phyloP scores from a whole-genome alignment of 2,888 invertebrate genomes.

The Hydriomena furcata region DNA sequence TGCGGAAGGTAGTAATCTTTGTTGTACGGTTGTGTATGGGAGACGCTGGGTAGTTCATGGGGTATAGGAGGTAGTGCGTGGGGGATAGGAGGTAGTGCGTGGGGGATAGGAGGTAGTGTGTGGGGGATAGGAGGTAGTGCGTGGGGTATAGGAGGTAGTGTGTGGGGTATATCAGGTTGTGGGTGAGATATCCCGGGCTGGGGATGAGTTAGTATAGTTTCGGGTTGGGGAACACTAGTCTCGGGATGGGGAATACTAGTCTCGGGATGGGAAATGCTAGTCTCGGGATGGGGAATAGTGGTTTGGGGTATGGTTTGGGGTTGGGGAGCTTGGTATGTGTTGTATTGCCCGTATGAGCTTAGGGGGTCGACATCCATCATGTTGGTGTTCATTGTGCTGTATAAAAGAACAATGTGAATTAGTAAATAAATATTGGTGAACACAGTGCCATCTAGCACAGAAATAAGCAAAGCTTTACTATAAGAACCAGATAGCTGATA shows the following conservation, averaged over 20 bases:
- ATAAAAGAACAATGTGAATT: too few species aligned
- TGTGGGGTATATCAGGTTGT: background rate
- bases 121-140: background rate
- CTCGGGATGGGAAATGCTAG: conserved; percentile 22
- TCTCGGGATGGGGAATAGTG: background rate
- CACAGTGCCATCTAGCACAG: too few species aligned
- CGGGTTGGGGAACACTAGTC: conserved; percentile 20
- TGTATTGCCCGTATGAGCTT: conserved; percentile 47
- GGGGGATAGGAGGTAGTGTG: background rate
- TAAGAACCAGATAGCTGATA: too few species aligned
- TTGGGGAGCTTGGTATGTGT: conserved; percentile 28
- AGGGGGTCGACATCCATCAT: conserved; percentile 61
- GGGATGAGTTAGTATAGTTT: conserved; percentile 16
- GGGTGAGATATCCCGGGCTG: conserved; percentile 5
- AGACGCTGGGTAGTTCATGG: conserved; percentile 32
- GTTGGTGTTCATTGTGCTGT: conserved; percentile 48
- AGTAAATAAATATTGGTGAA: too few species aligned
- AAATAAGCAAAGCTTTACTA: too few species aligned
- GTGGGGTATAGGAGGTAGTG: background rate
- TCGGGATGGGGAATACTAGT: conserved; percentile 22
- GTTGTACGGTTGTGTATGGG: conserved; percentile 5
- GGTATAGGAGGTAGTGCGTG: conserved; percentile 31
- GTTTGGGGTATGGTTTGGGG: conserved; percentile 6
- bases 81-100: background rate
- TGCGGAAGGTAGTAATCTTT: background rate